Evolutionary conservation across 2,888 invertebrate species (phyloP).

Genomic region (Erpobdella octoculata): DNA sequence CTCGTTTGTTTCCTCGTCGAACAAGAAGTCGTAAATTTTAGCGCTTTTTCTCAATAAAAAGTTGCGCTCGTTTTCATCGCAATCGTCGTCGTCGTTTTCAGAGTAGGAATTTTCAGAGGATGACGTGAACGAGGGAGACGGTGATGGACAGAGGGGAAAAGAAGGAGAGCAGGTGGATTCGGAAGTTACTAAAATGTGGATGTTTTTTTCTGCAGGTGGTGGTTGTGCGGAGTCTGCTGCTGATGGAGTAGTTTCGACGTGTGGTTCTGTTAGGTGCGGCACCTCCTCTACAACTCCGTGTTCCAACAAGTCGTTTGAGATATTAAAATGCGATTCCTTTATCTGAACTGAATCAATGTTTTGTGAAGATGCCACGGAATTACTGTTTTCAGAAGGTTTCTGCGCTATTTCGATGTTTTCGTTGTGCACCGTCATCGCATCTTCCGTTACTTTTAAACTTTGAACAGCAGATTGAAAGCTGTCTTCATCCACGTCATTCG

Average conservation of each 20-base stretch:
- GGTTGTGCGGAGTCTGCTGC: too few species aligned
- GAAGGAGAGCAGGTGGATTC: neutral
- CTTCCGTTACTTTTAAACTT: neutral
- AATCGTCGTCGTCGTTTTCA: constrained; percentile 2
- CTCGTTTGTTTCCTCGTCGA: neutral
- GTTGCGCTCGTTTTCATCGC: neutral
- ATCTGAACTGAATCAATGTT: neutral
- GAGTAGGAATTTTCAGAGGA: constrained; percentile 1
- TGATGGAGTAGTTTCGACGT: neutral
- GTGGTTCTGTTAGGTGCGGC: neutral
- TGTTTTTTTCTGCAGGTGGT: too few species aligned
- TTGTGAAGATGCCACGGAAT: neutral
- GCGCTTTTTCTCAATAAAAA: neutral
- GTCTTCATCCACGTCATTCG: neutral
- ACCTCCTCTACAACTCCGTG: neutral
- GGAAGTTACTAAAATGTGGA: neutral
- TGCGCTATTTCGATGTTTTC: neutral
- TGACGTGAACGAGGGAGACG: constrained; percentile 10
- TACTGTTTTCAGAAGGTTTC: neutral
- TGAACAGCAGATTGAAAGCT: neutral
- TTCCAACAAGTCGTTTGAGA: neutral
- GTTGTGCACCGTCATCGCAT: neutral
- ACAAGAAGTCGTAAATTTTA: neutral
- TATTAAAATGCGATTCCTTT: neutral
- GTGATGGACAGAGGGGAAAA: constrained; percentile 1